Evolutionary conservation across 2,888 invertebrate species (phyloP), one percentile per base, ranked within the genome.

Genomic region (Netelia virgata): DNA sequence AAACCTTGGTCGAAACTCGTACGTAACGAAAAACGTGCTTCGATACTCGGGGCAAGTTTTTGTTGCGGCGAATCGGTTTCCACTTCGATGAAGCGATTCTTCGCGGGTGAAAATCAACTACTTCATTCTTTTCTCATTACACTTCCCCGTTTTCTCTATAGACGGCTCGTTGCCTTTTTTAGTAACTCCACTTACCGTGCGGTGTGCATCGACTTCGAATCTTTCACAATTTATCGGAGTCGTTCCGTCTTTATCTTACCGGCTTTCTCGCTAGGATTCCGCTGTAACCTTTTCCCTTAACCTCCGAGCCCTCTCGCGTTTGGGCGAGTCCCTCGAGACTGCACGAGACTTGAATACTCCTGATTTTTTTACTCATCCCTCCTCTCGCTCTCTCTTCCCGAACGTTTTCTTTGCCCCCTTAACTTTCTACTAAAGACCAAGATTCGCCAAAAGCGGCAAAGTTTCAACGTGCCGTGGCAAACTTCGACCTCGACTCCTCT

Each of bases 291-390:
- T 61, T 69, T 69, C 50, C 69, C 16, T 57, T 57, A 57, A 36
- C 66, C 36, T 36, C 28, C 36, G 0, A 14, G 2, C 47, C 36
- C 63, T 57, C 18, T 57, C 63, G 41, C 14, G 16, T 61, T 76
- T 18, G 63, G 14, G 64, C 28, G 20, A 68, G 66, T 81, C 68
- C 59, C 80, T 70, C 9, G 74, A 53, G 77, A 74, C 18, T 16
- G 73, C 63, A 81, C 81, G 81, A 78, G 84, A 78, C 77, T 69
- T 57, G 84, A 81, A 81, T 77, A 74, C 69, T 36, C 57, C 47
- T 57, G 50, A 64, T 59, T 47, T 55, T 55, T 70, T 50, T 70
- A 6, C 36, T 3, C 36, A 36, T 1, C 11, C 1, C 18, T 6
- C n/a, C 16, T 16, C 53, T 66, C 36, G 3, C n/a, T 11, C 11